phyloP scores from a whole-genome alignment of 2,888 invertebrate genomes.

The Pyrrhosoma nymphula region DNA sequence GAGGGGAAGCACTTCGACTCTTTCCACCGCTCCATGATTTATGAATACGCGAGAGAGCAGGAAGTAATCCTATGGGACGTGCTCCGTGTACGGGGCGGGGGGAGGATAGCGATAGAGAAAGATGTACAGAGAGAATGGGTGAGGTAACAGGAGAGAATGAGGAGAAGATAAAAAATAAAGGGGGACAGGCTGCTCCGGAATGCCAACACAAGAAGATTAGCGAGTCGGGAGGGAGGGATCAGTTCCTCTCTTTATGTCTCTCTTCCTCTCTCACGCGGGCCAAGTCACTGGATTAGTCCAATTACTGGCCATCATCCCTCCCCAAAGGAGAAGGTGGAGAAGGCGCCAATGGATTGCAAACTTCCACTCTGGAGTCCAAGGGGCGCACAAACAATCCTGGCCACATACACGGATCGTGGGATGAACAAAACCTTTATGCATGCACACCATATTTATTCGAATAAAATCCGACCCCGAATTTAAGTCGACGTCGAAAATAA shows the following conservation, averaged over 20 bases:
- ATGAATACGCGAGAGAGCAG: conserved; percentile 41
- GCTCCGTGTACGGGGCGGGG: not conserved
- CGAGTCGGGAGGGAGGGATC: not conserved
- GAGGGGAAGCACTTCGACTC: conserved; percentile 2
- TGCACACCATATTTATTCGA: no score
- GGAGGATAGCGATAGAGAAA: not conserved
- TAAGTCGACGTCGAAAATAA: no score
- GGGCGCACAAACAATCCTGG: no score
- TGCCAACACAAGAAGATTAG: conserved; percentile 52
- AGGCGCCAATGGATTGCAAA: not conserved
- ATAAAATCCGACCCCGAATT: no score
- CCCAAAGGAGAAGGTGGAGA: no score
- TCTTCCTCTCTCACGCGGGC: not conserved
- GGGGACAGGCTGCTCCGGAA: not conserved
- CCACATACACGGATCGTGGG: no score
- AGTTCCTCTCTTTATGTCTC: not conserved
- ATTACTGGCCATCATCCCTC: conserved; percentile 48
- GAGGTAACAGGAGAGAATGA: not conserved
- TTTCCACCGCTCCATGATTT: conserved; percentile 16
- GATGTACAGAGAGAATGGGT: not conserved
- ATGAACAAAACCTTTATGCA: no score
- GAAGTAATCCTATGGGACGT: conserved; percentile 55
- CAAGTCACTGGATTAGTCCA: conserved; percentile 66
- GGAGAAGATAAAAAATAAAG: not conserved
- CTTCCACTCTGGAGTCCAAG: not conserved